A percentile compares a stretch with the other conserved stretches of the same genome.
phyloP scores from a whole-genome alignment of 2,113 vertebrate genomes.

The cattle (Bos taurus) region DNA sequence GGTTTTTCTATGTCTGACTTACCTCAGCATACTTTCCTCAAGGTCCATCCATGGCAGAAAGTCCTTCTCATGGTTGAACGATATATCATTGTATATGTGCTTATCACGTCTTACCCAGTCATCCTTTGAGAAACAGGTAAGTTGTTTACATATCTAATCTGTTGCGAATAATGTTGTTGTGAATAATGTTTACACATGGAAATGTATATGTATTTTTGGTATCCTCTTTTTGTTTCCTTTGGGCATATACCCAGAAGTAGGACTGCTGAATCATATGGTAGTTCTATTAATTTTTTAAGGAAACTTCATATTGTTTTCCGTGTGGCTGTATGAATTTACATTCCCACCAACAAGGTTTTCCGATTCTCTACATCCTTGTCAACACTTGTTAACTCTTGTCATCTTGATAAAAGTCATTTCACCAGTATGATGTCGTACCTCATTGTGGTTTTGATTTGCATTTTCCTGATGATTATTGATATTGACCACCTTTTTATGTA shows the following conservation, averaged over 20 bases:
- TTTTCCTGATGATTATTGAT: neutral
- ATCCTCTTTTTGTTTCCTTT: neutral
- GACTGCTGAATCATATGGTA: neutral
- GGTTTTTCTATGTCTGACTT: neutral
- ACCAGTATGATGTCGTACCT: neutral
- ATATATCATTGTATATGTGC: neutral
- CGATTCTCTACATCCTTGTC: neutral
- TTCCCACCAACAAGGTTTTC: neutral
- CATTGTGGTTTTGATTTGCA: neutral
- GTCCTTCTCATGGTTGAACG: neutral
- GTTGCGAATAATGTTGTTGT: neutral
- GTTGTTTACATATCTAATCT: neutral
- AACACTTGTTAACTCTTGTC: neutral
- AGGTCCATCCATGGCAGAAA: neutral
- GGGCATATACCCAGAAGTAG: neutral
- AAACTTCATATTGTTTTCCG: neutral
- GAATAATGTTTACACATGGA: neutral
- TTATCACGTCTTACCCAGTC: neutral
- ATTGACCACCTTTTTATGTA: neutral
- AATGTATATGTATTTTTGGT: neutral
- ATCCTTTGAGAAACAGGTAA: neutral
- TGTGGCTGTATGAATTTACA: neutral
- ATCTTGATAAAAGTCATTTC: neutral
- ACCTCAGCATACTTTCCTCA: neutral
- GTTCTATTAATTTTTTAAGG: neutral